Evolutionary conservation across 2,113 vertebrate genomes (phyloP).

Genomic region (Myanophis thanlyinensis): DNA sequence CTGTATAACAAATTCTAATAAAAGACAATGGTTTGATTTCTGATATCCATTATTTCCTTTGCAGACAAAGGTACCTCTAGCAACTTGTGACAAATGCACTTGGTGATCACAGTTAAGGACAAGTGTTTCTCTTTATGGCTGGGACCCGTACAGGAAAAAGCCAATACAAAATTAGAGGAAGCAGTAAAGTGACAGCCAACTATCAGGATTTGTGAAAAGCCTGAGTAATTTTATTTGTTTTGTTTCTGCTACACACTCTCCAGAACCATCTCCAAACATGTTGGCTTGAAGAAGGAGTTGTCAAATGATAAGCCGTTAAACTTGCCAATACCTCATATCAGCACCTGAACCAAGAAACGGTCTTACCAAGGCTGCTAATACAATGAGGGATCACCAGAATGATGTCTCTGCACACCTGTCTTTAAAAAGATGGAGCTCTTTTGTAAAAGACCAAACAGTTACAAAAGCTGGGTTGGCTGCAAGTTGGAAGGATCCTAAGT

Average conservation of each 20-base stretch:
- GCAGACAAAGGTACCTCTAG: background rate
- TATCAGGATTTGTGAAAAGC: background rate
- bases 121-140: background rate
- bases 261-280: background rate
- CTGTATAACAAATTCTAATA: constrained; percentile 14
- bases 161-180: background rate
- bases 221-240: background rate
- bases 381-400: background rate
- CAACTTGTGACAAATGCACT: background rate
- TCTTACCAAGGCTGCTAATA: background rate
- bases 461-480: background rate
- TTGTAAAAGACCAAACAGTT: background rate
- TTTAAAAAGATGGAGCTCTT: background rate
- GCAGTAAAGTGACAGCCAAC: background rate
- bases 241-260: background rate
- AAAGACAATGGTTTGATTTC: background rate
- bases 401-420: background rate
- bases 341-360: background rate
- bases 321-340: background rate
- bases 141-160: background rate
- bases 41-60: background rate
- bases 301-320: background rate
- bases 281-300: background rate
- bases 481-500: background rate
- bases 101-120: background rate